phyloP scores from a whole-genome alignment of 64 coral and sea anemone species.

The Montipora sp. region DNA sequence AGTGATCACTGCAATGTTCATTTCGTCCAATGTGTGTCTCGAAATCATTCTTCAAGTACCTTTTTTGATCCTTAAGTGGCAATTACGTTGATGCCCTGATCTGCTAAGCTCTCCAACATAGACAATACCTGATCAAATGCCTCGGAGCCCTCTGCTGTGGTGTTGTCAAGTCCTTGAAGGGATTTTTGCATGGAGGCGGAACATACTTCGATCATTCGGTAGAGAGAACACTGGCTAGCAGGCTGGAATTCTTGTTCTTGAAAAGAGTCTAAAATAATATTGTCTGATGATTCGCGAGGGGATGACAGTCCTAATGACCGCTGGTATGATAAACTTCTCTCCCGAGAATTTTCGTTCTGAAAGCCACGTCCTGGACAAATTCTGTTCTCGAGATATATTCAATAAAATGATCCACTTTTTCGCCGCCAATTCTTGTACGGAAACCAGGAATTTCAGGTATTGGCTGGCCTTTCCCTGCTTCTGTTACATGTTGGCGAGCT shows the following conservation, averaged over 20 bases:
- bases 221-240: slow-evolving; percentile 35
- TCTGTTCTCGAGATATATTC: slow-evolving; percentile 27
- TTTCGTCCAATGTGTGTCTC: not conserved
- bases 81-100: not conserved
- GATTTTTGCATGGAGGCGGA: slow-evolving; percentile 65
- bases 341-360: slow-evolving; percentile 22
- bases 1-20: not conserved
- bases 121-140: slow-evolving; percentile 24
- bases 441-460: not conserved
- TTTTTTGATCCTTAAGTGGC: not conserved
- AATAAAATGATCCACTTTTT: slow-evolving; percentile 39
- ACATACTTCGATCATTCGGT: slow-evolving; percentile 60
- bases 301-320: slow-evolving; percentile 55
- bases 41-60: not conserved
- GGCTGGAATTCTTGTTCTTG: slow-evolving; percentile 47
- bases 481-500: slow-evolving; percentile 10
- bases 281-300: slow-evolving; percentile 51
- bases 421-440: not conserved
- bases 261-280: slow-evolving; percentile 40
- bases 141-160: slow-evolving; percentile 71
- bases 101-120: not conserved
- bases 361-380: slow-evolving; percentile 47
- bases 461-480: slow-evolving; percentile 17
- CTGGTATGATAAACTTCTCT: slow-evolving; percentile 39
- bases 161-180: slow-evolving; percentile 64